phyloP scores from a whole-genome alignment of 1,140 invertebrate species.

The Pseudomyrmex pallidus region DNA sequence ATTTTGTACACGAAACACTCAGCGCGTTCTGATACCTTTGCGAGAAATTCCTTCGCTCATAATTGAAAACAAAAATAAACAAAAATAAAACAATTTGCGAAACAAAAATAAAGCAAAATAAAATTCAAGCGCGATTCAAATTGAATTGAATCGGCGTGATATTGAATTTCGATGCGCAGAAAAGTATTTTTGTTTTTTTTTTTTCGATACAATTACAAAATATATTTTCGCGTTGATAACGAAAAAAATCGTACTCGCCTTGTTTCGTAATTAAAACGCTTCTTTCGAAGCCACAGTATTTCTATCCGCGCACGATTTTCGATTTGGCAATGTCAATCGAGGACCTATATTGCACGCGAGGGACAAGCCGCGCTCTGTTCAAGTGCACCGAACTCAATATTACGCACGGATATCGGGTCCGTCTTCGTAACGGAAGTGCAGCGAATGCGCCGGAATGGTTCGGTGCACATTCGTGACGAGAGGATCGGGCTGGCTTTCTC shows the following conservation, averaged over 20 bases:
- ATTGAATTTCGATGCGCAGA: background rate
- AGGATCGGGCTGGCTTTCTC: background rate
- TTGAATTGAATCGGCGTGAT: background rate
- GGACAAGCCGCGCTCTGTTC: background rate
- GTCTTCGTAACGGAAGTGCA: slow-evolving; percentile 4
- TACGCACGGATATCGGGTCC: slow-evolving; percentile 1
- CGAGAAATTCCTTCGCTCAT: too few species aligned
- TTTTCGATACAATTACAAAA: background rate
- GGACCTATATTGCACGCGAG: slow-evolving; percentile 7
- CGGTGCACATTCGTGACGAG: slow-evolving; percentile 7
- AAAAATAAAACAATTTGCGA: background rate
- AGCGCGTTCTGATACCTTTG: too few species aligned
- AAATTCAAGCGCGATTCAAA: background rate
- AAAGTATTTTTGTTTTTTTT: background rate
- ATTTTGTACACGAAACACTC: background rate
- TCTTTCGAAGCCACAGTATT: background rate
- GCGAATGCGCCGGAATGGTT: slow-evolving; percentile 3
- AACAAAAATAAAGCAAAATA: background rate
- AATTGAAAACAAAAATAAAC: background rate
- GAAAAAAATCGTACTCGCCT: background rate
- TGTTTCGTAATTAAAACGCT: too few species aligned
- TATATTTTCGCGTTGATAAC: background rate
- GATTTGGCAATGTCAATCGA: background rate
- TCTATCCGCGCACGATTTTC: slow-evolving; percentile 5
- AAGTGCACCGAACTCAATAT: slow-evolving; percentile 13